Evolutionary conservation across 2,888 invertebrate genomes (phyloP), one percentile per base, ranked within the genome.

Genomic region (Trichacis sp.): DNA sequence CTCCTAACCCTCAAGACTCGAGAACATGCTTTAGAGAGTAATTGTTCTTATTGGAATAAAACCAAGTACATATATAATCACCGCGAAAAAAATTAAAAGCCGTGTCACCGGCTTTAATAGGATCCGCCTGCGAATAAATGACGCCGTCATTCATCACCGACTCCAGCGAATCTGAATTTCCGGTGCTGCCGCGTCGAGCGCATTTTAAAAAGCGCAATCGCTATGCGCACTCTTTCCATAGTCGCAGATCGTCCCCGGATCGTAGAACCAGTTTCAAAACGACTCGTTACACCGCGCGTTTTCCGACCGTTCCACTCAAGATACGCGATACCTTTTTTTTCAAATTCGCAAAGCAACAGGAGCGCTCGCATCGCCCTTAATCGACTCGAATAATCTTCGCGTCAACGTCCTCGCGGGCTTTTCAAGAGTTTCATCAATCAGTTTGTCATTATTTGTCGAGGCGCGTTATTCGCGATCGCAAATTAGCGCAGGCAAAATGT

Each of bases 151-250:
- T 51, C 55, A 46, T 62, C 50, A 50, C 43, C 18, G 30, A 51
- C 55, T 51, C 51, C 56, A 53, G 50, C 51, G 51, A 61, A 65
- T 61, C 57, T 61, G 54, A 65, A 65, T 65, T 65, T 65, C 61
- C 65, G 61, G 65, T 61, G 61, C 47, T 56, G 65, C 43, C 11
- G 29, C 60, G 60, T 24, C 24, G 24, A 24, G 53, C 61, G 56
- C 43, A 46, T 40, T 29, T 49, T 55, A 60, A 60, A 65, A 65
- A 46, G 43, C 47, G 53, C 45, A 51, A n/a, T 50, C 55, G 64
- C 53, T 58, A 58, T 53, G 40, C 46, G 53, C 38, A 18, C n/a
- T 46, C 50, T 20, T 53, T 48, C 45, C 46, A 52, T 59, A 48
- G 51, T 65, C 60, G 46, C 54, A 57, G 56, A 65, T 65, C 47